Evolutionary conservation across 2,888 invertebrate species (phyloP), one percentile per base, ranked within the genome.

Genomic region (Stegana nigrithorax): DNA sequence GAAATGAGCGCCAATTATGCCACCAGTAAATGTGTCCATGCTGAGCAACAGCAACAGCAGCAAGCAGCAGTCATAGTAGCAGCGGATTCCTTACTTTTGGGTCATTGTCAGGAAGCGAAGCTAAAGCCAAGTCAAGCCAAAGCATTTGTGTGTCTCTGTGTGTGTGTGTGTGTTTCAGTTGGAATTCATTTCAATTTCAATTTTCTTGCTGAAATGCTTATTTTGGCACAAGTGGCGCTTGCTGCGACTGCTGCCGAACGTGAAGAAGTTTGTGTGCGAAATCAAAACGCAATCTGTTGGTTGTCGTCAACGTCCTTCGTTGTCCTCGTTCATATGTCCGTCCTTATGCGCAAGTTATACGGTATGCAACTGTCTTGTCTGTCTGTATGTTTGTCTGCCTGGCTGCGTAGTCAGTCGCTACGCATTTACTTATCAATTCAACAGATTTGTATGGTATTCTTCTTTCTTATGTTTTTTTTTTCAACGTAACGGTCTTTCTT

Each of bases 1-100:
- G 81, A 79, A 79, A 79, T 81, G 77, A 78, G 79, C 81, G 72
- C 73, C 81, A 79, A 79, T 81, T 81, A 79, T 80, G 80, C 80
- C 74, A 76, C 73, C 75, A 75, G 80, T 78, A 72, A 75, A 75
- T 77, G 75, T 71, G 79, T 74, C 67, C 69, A 23, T 10, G 8
- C 36, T 8, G 21, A 29, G 10, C 27, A 27, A 6, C 45, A 36
- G 23, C 14, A 8, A 5, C 45, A 47, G 23, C 27, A 51, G n/a
- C 17, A 51, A 44, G 26, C 25, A 51, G 26, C 2, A 21, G 7
- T 7, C 17, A 2, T 21, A 25, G n/a, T 26, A 17, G 39, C 8
- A n/a, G 21, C 17, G 14, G 23, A 4, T n/a, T 36, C n/a, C 27
- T 21, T 51, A n/a, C n/a, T n/a, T 26, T 60, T 62, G 62, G 29